Base-by-base conservation (phyloP, 2,113 vertebrate species). In the Podiceps cristatus region DNA sequence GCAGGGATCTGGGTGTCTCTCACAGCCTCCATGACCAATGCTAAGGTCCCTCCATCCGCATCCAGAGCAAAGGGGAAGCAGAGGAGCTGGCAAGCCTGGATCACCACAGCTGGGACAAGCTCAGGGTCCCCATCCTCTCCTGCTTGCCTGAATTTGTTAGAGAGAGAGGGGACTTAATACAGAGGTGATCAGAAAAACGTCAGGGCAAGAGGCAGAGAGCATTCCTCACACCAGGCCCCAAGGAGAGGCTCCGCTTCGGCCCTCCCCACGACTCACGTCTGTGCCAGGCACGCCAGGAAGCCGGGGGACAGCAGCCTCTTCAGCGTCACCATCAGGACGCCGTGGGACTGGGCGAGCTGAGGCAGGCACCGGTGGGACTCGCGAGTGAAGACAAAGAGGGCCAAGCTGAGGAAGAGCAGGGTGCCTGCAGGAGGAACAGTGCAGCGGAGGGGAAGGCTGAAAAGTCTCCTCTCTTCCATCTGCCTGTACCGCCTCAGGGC, bases 1-100 rank as follows among this genome's bases (percentile, higher is more conserved):
- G 96, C 75, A 29, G 98, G 86, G 31, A 98, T 97, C 93, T 98
- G 92, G 2, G 94, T 78, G 8, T 97, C 89, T 59, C 86, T 98
- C 67, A 99, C 74, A 81, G 97, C 94, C 31, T 95, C 71, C 64
- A 81, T 6, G 62, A 98, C 86, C 44, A 86, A 79, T 44, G 45
- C 58, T 49, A 98, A 92, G 40, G 83, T 95, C 35, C 98, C 95
- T 40, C 79, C 81, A 35, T 98, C 95, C 90, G 97, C 68, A 45
- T 98, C 98, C 96, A 98, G 37, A 44, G 98, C 97, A 33, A 99
- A 98, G 31, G 98, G 98, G 77, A 98, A 98, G 84, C 98, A 99
- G 47, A 99, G 93, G 29, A 99, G 96, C 86, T 98, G 98, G 91
- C 98, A 98, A 67, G 97, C 94, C 23, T 97, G 98, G 50, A 96